phyloP scores from a whole-genome alignment of 2,888 invertebrate genomes.

The Amaurobius ferox region DNA sequence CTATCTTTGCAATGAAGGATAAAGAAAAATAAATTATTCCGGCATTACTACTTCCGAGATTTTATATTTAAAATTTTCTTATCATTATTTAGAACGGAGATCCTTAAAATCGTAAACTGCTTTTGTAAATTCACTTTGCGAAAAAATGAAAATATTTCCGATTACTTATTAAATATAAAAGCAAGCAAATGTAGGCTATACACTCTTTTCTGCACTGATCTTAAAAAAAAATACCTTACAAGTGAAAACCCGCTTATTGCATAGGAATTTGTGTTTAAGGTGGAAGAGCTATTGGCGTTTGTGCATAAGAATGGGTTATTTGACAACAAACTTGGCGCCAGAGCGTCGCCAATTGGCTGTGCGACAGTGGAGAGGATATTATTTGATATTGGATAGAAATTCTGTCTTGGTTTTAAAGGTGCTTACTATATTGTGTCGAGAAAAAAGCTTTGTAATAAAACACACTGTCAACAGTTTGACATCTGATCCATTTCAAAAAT shows the following conservation, averaged over 20 bases:
- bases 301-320: constrained; percentile 64
- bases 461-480: no score
- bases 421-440: no score
- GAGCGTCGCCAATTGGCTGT: constrained; percentile 21
- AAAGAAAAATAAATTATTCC: no score
- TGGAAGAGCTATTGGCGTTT: constrained; percentile 54
- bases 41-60: no score
- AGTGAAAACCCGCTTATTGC: constrained; percentile 22
- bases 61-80: neutral
- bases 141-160: neutral
- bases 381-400: neutral
- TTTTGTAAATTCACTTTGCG: neutral
- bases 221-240: neutral
- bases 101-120: neutral
- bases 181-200: neutral
- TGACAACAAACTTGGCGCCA: constrained; percentile 38
- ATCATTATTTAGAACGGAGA: neutral
- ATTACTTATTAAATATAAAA: neutral
- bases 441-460: no score
- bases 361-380: neutral
- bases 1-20: no score
- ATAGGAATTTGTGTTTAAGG: constrained; percentile 54
- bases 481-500: no score
- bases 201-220: neutral
- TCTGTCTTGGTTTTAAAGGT: no score